A percentile compares a stretch with the other conserved stretches of the same genome.
Conservation (phyloP, 2,797 vertebrate genomes). For the Hybognathus amarus region DNA sequence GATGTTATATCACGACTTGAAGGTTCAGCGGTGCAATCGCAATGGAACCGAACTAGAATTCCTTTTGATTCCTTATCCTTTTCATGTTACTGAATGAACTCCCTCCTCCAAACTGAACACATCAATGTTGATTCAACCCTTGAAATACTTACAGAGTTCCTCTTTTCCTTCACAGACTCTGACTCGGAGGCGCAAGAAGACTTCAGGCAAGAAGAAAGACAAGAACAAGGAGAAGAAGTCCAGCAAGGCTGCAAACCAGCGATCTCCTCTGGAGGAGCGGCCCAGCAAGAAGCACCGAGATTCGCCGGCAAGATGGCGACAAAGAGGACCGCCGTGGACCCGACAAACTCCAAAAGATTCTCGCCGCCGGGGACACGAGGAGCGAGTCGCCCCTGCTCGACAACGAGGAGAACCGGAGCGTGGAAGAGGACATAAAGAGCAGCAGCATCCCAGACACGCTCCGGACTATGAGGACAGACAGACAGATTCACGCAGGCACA, state of each 20-base stretch:
- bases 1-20: background rate
- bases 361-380: constrained; percentile 4
- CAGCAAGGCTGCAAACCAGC: constrained; percentile 62
- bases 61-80: background rate
- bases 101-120: background rate
- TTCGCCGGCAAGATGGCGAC: constrained; percentile 67
- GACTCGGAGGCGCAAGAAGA: constrained; percentile 79
- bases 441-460: constrained; percentile 54
- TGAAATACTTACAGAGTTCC: background rate
- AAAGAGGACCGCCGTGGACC: constrained; percentile 60
- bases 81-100: background rate
- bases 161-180: constrained; percentile 70
- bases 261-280: constrained; percentile 68
- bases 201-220: constrained; percentile 63
- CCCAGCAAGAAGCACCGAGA: constrained; percentile 65
- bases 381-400: constrained; percentile 30
- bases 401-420: constrained; percentile 41
- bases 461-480: constrained; percentile 66
- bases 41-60: background rate
- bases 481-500: constrained; percentile 69
- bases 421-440: constrained; percentile 61
- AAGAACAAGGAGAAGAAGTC: constrained; percentile 74
- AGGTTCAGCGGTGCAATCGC: background rate
- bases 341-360: constrained; percentile 37
- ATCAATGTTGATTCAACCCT: background rate